Evolutionary conservation across 1,140 invertebrate genomes (phyloP).

Genomic region (Drosophila kohkoa): DNA sequence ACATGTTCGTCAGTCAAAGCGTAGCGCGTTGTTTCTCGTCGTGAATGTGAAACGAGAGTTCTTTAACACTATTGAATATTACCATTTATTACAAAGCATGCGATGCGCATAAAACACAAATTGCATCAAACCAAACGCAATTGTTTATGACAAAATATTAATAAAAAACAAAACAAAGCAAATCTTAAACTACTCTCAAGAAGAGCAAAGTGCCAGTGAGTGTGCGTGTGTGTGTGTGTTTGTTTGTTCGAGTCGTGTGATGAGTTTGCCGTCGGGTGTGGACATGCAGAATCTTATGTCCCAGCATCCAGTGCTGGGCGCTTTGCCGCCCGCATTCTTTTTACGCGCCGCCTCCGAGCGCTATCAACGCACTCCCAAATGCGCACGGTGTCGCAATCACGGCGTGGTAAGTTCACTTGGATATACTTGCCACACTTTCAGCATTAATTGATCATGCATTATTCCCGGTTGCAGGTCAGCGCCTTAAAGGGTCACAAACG

Average conservation of each 20-base stretch:
- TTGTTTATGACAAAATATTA: slow-evolving; percentile 28
- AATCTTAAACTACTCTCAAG: not conserved
- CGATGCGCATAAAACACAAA: slow-evolving; percentile 21
- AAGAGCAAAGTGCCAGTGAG: slow-evolving; percentile 1
- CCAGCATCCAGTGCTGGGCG: slow-evolving; percentile 93
- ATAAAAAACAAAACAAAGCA: slow-evolving; percentile 1
- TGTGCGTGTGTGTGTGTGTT: slow-evolving; percentile 19
- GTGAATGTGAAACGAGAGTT: slow-evolving; percentile 15
- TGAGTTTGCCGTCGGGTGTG: slow-evolving; percentile 92
- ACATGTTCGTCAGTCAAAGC: slow-evolving; percentile 66
- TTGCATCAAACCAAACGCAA: slow-evolving; percentile 17
- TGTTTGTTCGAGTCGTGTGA: slow-evolving; percentile 68
- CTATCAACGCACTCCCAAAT: slow-evolving; percentile 99
- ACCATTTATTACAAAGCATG: not conserved
- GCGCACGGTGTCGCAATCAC: slow-evolving; percentile 98
- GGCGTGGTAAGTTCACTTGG: slow-evolving; percentile 90
- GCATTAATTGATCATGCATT: not conserved
- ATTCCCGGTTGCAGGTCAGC: slow-evolving; percentile 86
- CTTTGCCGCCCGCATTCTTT: slow-evolving; percentile 92
- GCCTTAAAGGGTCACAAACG: slow-evolving; percentile 99
- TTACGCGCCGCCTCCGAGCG: slow-evolving; percentile 94
- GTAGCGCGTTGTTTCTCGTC: slow-evolving; percentile 21
- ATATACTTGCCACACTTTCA: too few species aligned
- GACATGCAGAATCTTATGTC: slow-evolving; percentile 93
- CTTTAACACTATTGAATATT: not conserved